Evolutionary conservation across 2,113 vertebrate species (phyloP).

Genomic region (Addax nasomaculatus): DNA sequence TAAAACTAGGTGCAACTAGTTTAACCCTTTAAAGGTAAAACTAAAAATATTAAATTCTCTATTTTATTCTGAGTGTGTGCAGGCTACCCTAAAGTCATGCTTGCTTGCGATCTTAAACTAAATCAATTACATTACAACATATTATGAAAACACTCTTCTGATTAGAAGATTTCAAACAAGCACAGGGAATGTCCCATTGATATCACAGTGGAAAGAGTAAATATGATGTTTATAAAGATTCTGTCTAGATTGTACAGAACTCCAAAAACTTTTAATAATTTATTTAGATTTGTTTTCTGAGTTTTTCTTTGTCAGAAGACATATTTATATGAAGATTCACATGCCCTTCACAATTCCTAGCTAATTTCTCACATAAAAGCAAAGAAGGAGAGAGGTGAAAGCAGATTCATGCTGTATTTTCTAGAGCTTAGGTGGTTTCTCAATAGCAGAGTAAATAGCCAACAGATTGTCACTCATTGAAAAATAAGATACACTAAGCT

Average conservation of each 20-base stretch:
- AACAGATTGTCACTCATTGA: not conserved
- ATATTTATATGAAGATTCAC: not conserved
- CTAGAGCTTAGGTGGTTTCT: not conserved
- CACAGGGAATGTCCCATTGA: not conserved
- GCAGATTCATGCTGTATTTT: not conserved
- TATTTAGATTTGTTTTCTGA: not conserved
- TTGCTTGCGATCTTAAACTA: not conserved
- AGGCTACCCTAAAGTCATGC: not conserved
- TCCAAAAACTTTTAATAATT: not conserved
- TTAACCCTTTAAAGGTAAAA: constrained; percentile 41
- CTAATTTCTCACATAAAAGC: not conserved
- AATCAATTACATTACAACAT: not conserved
- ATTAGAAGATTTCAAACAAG: not conserved
- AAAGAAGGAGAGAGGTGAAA: not conserved
- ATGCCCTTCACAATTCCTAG: not conserved
- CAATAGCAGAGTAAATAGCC: not conserved
- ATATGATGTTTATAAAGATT: not conserved
- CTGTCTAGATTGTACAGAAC: not conserved
- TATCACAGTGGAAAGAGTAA: not conserved
- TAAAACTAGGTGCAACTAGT: not conserved
- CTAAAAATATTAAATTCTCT: not conserved
- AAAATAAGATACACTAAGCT: not conserved
- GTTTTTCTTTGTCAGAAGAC: not conserved
- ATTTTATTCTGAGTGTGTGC: not conserved
- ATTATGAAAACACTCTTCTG: not conserved